Conservation (phyloP, 2,888 invertebrate genomes). For the Lissocephala sabroskyi region DNA sequence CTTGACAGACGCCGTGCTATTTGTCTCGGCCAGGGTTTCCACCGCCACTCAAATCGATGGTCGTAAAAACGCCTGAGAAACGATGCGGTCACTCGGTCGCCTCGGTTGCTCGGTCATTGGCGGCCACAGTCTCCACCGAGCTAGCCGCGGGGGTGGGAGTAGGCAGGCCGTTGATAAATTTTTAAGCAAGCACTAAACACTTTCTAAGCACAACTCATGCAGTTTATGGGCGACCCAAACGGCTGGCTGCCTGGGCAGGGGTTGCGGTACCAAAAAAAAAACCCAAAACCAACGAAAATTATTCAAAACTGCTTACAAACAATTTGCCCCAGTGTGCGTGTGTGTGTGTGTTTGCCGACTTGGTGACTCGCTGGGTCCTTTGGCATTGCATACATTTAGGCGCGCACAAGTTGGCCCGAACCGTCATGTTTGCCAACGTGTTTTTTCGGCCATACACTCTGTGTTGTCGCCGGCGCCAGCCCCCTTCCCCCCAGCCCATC, state of each 20-base stretch:
- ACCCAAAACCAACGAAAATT: conserved; percentile 30
- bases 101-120: not conserved
- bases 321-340: conserved; percentile 44
- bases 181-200: conserved; percentile 65
- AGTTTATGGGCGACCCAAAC: too few species aligned
- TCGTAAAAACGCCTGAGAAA: conserved; percentile 51
- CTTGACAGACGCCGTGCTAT: conserved; percentile 55
- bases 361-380: conserved; percentile 46
- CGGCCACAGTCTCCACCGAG: not conserved
- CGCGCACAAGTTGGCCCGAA: conserved; percentile 25
- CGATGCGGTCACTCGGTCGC: conserved; percentile 27
- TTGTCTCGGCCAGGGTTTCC: conserved; percentile 48
- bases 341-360: conserved; percentile 34
- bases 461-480: conserved; percentile 32
- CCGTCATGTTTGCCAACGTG: conserved; percentile 51
- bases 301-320: conserved; percentile 67
- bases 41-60: conserved; percentile 48
- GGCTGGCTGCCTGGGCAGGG: too few species aligned
- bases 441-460: conserved; percentile 23
- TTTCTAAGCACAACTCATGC: conserved; percentile 57
- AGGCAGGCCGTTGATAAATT: conserved; percentile 59
- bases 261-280: too few species aligned
- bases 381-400: conserved; percentile 60
- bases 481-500: conserved; percentile 21
- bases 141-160: conserved; percentile 37